Evolutionary conservation across 1,140 invertebrate genomes (phyloP).

Genomic region (Orussus abietinus): DNA sequence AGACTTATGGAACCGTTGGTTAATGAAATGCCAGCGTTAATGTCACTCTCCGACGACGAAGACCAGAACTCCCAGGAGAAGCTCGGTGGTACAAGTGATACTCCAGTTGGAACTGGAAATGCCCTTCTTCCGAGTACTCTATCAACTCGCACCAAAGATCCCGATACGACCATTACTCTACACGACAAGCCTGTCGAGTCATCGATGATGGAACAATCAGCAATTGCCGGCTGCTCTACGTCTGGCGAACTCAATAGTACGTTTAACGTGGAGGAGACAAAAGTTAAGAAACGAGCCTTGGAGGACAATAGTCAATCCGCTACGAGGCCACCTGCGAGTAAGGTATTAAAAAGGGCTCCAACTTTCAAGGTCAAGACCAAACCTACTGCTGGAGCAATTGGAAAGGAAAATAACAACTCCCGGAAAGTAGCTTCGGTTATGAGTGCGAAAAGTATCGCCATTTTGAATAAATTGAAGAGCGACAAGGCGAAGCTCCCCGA

Average conservation of each 20-base stretch:
- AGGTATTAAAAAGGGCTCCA: slow-evolving; percentile 23
- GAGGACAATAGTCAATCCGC: slow-evolving; percentile 40
- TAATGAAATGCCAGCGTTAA: slow-evolving; percentile 20
- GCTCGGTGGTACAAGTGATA: no score
- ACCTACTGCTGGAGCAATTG: slow-evolving; percentile 14
- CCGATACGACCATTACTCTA: slow-evolving; percentile 18
- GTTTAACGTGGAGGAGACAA: slow-evolving; percentile 27
- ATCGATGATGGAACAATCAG: not conserved
- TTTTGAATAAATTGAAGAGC: slow-evolving; percentile 44
- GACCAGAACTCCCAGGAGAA: no score
- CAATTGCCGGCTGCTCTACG: no score
- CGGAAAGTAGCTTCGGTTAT: slow-evolving; percentile 26
- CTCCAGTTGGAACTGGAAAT: no score
- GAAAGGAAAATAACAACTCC: slow-evolving; percentile 43
- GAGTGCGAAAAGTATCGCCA: slow-evolving; percentile 43
- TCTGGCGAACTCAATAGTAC: slow-evolving; percentile 35
- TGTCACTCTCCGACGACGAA: not conserved
- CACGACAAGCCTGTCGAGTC: slow-evolving; percentile 1
- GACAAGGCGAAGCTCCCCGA: slow-evolving; percentile 23
- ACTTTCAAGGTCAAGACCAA: no score
- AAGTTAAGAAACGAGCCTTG: slow-evolving; percentile 39
- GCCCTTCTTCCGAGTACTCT: no score
- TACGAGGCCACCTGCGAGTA: slow-evolving; percentile 34
- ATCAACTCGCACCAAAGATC: no score
- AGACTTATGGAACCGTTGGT: slow-evolving; percentile 23